Evolutionary conservation across 2,113 vertebrate genomes (phyloP).

Genomic region (Megaceryle torquata): DNA sequence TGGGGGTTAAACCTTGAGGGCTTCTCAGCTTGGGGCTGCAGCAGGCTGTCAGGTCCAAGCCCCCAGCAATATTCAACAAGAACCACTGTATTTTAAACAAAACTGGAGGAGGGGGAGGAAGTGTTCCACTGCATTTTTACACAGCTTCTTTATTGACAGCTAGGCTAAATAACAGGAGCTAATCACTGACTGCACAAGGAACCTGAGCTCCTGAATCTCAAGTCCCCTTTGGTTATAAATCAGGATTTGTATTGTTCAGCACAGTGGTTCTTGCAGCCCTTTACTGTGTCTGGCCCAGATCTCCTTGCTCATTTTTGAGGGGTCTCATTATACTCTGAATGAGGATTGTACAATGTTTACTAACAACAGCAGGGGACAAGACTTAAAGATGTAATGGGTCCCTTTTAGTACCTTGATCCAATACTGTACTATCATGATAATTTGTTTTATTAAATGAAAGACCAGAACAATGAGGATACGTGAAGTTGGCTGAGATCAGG

Average conservation of each 20-base stretch:
- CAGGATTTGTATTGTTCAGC: background rate
- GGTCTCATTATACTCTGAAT: background rate
- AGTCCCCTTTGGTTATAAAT: background rate
- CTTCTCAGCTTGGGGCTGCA: background rate
- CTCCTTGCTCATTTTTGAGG: background rate
- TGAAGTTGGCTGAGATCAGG: accelerated
- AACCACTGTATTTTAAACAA: background rate
- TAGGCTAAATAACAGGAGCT: background rate
- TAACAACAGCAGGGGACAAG: background rate
- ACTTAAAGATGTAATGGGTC: background rate
- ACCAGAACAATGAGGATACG: background rate
- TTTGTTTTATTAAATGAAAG: background rate
- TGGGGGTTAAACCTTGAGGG: background rate
- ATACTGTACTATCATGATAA: background rate
- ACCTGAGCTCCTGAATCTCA: background rate
- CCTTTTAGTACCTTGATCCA: background rate
- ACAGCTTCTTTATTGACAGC: background rate
- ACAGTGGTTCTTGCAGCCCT: background rate
- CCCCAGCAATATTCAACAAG: background rate
- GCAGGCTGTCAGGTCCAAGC: background rate
- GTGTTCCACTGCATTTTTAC: background rate
- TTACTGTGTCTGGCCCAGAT: background rate
- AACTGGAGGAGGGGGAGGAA: background rate
- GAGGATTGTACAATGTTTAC: background rate
- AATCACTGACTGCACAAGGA: background rate